A percentile compares a stretch with the other conserved stretches of the same genome.
These are phyloP conservation scores for Ctenodactylus gundi DNA, from an alignment of 2,113 vertebrate species.

Conservation along the genomic window DNA sequence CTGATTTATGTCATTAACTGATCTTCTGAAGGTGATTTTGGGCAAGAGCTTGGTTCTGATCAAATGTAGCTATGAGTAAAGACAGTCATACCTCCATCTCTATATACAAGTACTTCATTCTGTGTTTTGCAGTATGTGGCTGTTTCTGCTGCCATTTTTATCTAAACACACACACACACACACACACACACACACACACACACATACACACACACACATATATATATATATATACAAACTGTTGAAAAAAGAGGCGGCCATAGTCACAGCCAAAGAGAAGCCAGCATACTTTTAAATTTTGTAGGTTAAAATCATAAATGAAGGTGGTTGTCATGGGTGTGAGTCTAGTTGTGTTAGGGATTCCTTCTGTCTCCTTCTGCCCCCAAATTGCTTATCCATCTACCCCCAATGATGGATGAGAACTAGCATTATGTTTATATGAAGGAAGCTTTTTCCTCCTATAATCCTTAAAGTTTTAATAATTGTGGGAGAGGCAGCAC, in stretches of 20 bases:
- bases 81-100: background rate
- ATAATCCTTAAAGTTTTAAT: background rate
- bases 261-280: background rate
- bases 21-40: background rate
- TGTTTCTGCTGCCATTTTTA: background rate
- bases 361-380: background rate
- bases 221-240: background rate
- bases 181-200: background rate
- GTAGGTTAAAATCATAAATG: background rate
- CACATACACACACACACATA: background rate
- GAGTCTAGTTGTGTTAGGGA: background rate
- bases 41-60: background rate
- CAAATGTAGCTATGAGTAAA: background rate
- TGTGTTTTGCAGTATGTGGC: background rate
- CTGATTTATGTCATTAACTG: background rate
- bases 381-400: background rate
- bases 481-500: background rate
- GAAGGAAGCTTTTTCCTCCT: background rate
- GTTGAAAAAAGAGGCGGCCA: background rate
- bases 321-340: background rate
- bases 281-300: background rate
- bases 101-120: background rate
- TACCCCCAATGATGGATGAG: background rate
- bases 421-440: background rate
- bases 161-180: too few relatives aligned